Evolutionary conservation across 2,888 invertebrate species (phyloP).

Genomic region (Ornithoptera priamus): DNA sequence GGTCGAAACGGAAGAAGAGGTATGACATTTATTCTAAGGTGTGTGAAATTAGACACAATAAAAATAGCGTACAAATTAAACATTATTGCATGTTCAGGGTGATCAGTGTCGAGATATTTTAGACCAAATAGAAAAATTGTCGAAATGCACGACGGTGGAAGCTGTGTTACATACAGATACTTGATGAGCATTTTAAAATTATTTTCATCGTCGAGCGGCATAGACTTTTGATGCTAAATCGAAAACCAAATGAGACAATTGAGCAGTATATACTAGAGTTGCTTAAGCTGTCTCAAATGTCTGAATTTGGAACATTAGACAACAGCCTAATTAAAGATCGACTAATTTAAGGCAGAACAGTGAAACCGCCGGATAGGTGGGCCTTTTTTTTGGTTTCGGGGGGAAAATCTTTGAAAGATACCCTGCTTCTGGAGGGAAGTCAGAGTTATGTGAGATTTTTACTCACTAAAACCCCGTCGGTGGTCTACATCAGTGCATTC

Average conservation of each 20-base stretch:
- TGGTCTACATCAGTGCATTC: too few species aligned
- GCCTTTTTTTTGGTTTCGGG: too few species aligned
- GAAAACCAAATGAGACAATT: not conserved
- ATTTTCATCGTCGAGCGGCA: not conserved
- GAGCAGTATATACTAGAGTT: not conserved
- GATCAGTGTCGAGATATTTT: constrained; percentile 1
- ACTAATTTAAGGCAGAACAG: not conserved
- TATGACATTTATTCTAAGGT: not conserved
- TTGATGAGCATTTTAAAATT: too few species aligned
- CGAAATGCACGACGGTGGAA: not conserved
- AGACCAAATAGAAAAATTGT: not conserved
- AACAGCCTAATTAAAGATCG: not conserved
- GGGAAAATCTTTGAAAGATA: too few species aligned
- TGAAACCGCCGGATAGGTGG: too few species aligned
- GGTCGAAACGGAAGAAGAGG: not conserved
- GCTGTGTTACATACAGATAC: not conserved
- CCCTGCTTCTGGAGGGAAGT: too few species aligned
- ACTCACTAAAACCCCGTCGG: too few species aligned
- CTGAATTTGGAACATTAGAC: not conserved
- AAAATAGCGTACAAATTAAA: not conserved
- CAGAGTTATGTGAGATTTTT: too few species aligned
- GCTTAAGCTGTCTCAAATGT: not conserved
- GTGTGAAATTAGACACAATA: not conserved
- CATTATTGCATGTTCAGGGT: not conserved
- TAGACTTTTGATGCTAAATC: not conserved